phyloP scores from a whole-genome alignment of 2,113 vertebrate species.

The Benitochromis conjunctus region DNA sequence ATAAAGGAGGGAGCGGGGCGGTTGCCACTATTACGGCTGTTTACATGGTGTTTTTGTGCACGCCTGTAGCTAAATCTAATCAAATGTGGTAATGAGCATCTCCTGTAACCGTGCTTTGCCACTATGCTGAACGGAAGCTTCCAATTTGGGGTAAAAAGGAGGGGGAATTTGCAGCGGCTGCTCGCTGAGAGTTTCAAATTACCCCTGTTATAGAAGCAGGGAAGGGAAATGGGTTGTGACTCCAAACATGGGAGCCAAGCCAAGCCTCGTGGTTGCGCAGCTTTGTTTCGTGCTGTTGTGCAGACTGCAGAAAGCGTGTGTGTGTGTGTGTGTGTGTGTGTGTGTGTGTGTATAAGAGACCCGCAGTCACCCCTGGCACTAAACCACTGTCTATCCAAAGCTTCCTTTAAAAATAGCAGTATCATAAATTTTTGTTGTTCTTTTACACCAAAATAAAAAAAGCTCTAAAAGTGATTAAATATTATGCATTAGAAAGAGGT shows the following conservation, averaged over 20 bases:
- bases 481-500: neutral
- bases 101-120: conserved; percentile 31
- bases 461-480: neutral
- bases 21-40: neutral
- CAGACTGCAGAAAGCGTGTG: neutral
- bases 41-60: neutral
- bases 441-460: neutral
- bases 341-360: neutral
- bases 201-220: conserved; percentile 2
- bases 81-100: conserved; percentile 24
- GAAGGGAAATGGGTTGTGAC: conserved; percentile 34
- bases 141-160: conserved; percentile 27
- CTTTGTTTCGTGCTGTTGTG: conserved; percentile 30
- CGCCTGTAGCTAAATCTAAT: conserved; percentile 29
- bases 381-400: neutral
- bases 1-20: neutral
- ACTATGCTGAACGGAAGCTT: conserved; percentile 26
- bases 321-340: neutral
- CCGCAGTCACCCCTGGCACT: neutral
- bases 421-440: neutral
- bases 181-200: conserved; percentile 16
- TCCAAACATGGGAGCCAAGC: conserved; percentile 41
- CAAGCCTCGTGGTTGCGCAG: conserved; percentile 15
- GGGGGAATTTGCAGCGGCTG: conserved; percentile 17
- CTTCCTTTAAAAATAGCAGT: neutral